Base-by-base conservation (phyloP, 2,888 invertebrate species). In the Leptopterna dolabrata region DNA sequence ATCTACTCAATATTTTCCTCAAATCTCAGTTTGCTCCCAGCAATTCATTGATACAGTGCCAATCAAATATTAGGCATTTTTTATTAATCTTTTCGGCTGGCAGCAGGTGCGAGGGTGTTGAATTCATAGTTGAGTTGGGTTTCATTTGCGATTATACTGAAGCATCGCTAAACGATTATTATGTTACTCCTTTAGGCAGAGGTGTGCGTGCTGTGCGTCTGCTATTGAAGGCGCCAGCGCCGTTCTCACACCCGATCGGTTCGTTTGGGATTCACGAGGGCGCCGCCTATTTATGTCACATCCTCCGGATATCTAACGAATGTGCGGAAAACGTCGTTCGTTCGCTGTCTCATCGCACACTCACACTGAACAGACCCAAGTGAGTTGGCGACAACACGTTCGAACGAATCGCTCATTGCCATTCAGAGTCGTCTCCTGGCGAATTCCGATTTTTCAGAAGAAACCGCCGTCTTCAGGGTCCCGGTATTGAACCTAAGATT, bases 261-360 rank as follows among this genome's bases (percentile, higher is more conserved):
- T 24, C 24, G 16, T 76, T n/a, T 41, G 41, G 29, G 16, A 76
- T 76, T 76, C 73, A 36, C 16, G 19, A 41, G 30, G 73, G n/a
- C 2, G 1, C 14, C 6, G 0, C 13, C 41, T 76, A 30, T 41
- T 76, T 76, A 76, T 76, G 73, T 76, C 73, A 76, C 73, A 76
- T 76, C 73, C 73, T 76, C 36, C 73, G 73, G 73, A 76, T 76
- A 76, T 76, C 73, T 76, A n/a, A 36, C 73, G 73, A 76, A 36
- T 76, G 41, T 76, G 29, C n/a, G 73, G 29, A 76, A 76, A 36
- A 14, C n/a, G 27, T 1, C 4, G 11, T n/a, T 29, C 14, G 16
- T 16, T 9, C 73, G 41, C 13, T 19, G 73, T 73, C 30, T 14
- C 11, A 29, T 29, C 29, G 11, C 70, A 71, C 73, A 29, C 0